Evolutionary conservation across 2,113 vertebrate genomes (phyloP).

Genomic region (Odocoileus virginianus): DNA sequence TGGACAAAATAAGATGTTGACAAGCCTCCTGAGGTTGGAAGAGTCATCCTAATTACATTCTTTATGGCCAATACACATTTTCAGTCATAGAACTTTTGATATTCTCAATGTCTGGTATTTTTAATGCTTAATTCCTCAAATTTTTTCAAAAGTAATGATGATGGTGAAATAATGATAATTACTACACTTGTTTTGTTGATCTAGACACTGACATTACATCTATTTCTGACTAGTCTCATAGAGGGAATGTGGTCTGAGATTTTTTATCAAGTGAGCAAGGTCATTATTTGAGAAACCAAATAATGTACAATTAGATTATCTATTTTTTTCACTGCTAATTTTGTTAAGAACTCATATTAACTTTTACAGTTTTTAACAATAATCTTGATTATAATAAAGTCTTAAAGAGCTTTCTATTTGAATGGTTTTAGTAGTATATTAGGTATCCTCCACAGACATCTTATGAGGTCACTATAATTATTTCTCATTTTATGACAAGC

Average conservation of each 20-base stretch:
- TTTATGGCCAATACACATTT: neutral
- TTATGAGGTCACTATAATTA: slow-evolving; percentile 22
- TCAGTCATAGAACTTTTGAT: neutral
- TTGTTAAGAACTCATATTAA: slow-evolving; percentile 6
- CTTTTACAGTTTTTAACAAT: neutral
- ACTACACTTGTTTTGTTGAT: neutral
- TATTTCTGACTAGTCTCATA: neutral
- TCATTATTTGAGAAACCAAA: neutral
- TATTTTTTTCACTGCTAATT: slow-evolving; percentile 26
- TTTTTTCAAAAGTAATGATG: neutral
- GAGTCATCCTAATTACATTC: neutral
- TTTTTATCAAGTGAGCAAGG: neutral
- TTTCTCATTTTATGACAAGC: neutral
- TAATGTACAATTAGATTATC: neutral
- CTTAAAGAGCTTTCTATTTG: neutral
- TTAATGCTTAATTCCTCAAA: neutral
- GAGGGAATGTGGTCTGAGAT: neutral
- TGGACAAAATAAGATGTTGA: neutral
- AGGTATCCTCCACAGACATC: neutral
- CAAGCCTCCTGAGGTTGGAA: neutral
- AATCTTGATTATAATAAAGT: neutral
- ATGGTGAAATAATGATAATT: neutral
- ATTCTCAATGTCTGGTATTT: neutral
- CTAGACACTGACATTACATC: neutral
- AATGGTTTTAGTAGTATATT: slow-evolving; percentile 25